A percentile compares a stretch with the other conserved stretches of the same genome.
phyloP scores from a whole-genome alignment of 2,113 vertebrate species.

The Entelurus aequoreus region DNA sequence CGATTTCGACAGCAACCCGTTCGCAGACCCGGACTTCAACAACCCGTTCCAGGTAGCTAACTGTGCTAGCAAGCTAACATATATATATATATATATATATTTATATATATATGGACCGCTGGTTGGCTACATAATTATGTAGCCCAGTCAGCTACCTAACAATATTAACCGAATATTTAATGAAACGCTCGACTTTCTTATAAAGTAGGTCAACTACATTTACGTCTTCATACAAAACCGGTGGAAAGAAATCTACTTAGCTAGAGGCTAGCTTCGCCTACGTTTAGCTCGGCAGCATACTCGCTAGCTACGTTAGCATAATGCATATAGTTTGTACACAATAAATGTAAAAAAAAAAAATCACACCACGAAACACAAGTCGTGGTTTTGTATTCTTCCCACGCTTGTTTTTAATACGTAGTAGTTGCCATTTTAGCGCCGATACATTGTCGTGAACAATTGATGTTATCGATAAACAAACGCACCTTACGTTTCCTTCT shows the following conservation, averaged over 20 bases:
- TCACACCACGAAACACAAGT: neutral
- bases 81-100: no score
- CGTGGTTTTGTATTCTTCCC: neutral
- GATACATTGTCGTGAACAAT: neutral
- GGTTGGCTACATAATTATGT: neutral
- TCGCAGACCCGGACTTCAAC: conserved; percentile 94
- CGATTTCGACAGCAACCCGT: conserved; percentile 96
- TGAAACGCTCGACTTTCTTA: neutral
- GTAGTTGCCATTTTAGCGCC: neutral
- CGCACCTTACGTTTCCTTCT: neutral
- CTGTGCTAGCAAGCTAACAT: conserved; percentile 11
- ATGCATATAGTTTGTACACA: neutral
- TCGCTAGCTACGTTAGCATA: neutral
- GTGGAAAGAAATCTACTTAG: no score
- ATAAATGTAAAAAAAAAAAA: neutral
- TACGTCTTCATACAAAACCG: neutral
- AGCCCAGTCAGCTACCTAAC: neutral
- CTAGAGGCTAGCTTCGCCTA: neutral
- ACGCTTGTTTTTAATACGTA: neutral
- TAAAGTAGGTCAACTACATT: neutral
- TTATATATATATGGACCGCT: no score
- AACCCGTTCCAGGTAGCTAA: conserved; percentile 92
- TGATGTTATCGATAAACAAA: neutral
- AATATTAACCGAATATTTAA: neutral
- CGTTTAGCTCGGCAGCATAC: neutral